A percentile compares a stretch with the other conserved stretches of the same genome.
Conservation (phyloP, 35 echinoderm and acorn worm species). For the Apostichopus japonicus region DNA sequence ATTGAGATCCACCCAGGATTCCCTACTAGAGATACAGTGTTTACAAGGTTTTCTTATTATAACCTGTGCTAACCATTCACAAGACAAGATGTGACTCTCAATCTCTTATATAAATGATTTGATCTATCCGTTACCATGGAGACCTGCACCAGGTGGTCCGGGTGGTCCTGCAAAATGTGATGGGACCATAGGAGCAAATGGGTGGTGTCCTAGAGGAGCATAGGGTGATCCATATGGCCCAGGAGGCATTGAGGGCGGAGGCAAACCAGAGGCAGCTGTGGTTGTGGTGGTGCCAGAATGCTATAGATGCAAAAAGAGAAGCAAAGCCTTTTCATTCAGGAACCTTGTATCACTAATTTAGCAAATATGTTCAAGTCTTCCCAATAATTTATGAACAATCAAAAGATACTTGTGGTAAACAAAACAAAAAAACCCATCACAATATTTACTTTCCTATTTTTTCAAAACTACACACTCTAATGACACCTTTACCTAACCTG, state of each 20-base stretch:
- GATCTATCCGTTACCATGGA: background rate
- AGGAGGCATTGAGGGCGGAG: constrained; percentile 21
- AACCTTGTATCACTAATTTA: background rate
- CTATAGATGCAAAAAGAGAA: constrained; percentile 18
- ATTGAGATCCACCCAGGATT: too few relatives aligned
- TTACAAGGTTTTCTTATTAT: too few relatives aligned
- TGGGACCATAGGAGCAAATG: constrained; percentile 21
- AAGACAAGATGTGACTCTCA: too few relatives aligned
- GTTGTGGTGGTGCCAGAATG: constrained; percentile 49
- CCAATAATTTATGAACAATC: background rate
- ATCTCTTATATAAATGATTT: too few relatives aligned
- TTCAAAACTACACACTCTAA: too few relatives aligned
- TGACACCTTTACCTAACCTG: too few relatives aligned
- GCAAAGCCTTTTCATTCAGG: background rate
- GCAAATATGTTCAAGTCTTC: background rate
- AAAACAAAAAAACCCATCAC: too few relatives aligned
- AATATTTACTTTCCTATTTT: too few relatives aligned
- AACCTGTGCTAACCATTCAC: too few relatives aligned
- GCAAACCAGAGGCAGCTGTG: constrained; percentile 8
- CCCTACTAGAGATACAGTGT: too few relatives aligned
- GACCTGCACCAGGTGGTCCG: constrained; percentile 2
- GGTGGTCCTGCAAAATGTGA: constrained; percentile 32
- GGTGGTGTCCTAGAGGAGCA: constrained; percentile 23
- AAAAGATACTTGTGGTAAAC: too few relatives aligned
- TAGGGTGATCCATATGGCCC: constrained; percentile 30